Base-by-base conservation (phyloP, 1,140 invertebrate species). In the Orchesella cincta region DNA sequence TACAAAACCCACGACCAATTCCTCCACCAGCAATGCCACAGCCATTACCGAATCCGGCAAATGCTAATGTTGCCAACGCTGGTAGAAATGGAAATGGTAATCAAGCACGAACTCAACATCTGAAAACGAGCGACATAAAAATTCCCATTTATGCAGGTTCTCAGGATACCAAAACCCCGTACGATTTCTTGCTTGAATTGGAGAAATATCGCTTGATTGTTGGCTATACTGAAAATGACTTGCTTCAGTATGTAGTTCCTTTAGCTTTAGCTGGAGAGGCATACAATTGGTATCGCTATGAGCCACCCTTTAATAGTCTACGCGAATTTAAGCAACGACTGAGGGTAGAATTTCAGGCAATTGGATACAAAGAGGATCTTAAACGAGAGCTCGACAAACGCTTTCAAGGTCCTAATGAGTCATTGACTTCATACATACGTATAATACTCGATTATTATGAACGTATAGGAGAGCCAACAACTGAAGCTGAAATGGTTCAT, bases 361-460 rank as follows among this genome's bases (percentile, higher is more conserved):
- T 77, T 29, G 76, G 76, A 8, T 77, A 77, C 23, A 14, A 29
- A 14, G 70, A 77, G n/a, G 76, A 73, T 18, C 39, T 77, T 29
- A 31, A 54, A 1, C 5, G 71, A 1, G 76, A 77, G 39, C 20
- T 77, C 0, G 76, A 77, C 16, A 28, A 54, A 16, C 3, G 76
- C 8, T 34, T 51, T 0, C 76, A 77, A 46, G 76, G 76, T 14
- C 62, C 76, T 0, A 77, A 73, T 52, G 76, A 77, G 29, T 29
- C 76, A 3, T 26, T 77, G 14, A 46, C 35, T 34, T 52, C 46
- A 0, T 77, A 35, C n/a, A 77, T 77, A 28, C 20, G 76, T 2
- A 71, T 77, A 12, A 73, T 77, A 1, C 33, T 62, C 1, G 76
- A 71, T 36, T 77, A 73, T 26, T 73, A 71, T 39, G 76, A 77